These are phyloP conservation scores for Geopemphigus sp. DNA, from an alignment of 1,140 invertebrate genomes.

Conservation along the genomic window DNA sequence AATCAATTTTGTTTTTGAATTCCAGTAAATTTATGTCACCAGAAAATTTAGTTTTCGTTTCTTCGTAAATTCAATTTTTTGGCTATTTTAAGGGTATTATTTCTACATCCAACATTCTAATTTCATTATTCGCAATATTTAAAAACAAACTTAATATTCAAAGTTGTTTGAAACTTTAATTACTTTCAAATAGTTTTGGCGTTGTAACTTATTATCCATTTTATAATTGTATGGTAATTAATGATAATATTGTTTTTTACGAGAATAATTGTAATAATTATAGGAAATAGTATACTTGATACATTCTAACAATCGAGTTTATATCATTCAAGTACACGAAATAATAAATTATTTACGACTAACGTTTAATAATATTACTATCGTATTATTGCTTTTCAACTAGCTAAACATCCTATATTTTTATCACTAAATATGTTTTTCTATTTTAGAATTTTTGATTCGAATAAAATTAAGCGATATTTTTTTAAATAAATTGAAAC, in stretches of 20 bases:
- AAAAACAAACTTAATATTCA: not conserved
- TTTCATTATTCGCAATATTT: slow-evolving; percentile 5
- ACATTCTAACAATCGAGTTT: too few species aligned
- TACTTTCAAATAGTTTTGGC: not conserved
- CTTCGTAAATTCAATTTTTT: not conserved
- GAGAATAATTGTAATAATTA: not conserved
- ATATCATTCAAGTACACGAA: too few species aligned
- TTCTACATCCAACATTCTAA: not conserved
- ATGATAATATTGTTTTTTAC: not conserved
- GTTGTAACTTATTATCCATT: not conserved
- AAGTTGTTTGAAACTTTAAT: not conserved
- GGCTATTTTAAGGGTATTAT: not conserved
- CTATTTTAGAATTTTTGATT: too few species aligned
- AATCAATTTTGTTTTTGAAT: not conserved
- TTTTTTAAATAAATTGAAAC: too few species aligned
- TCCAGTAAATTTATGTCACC: not conserved
- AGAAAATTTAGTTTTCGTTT: not conserved
- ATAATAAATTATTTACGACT: too few species aligned
- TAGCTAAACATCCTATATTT: too few species aligned
- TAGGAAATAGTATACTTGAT: too few species aligned
- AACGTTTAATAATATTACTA: too few species aligned
- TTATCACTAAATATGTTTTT: too few species aligned
- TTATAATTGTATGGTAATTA: not conserved
- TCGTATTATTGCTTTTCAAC: too few species aligned
- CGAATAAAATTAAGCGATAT: too few species aligned